Evolutionary conservation across 2,888 invertebrate genomes (phyloP).

Genomic region (Leptopilina drosophilae): DNA sequence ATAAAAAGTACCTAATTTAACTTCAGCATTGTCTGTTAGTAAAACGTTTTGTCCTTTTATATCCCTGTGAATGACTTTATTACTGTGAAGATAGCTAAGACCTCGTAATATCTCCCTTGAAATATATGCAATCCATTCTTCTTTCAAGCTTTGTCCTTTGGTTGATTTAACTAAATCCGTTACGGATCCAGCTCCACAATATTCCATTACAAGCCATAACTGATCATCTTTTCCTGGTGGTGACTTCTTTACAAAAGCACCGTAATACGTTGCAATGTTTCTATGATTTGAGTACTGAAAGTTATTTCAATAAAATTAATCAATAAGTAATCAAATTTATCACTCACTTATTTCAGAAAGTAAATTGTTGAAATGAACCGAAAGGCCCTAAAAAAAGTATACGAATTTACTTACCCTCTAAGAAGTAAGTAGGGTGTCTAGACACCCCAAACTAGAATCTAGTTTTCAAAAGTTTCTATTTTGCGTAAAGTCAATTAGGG

Average conservation of each 20-base stretch:
- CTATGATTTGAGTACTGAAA: conserved; percentile 96
- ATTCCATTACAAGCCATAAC: conserved; percentile 99
- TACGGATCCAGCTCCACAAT: conserved; percentile 98
- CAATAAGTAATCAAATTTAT: neutral
- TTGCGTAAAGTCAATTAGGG: too few relatives aligned
- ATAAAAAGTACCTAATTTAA: conserved; percentile 88
- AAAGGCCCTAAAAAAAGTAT: too few relatives aligned
- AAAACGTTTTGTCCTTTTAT: conserved; percentile 99
- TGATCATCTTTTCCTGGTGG: conserved; percentile 99
- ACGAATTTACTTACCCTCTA: too few relatives aligned
- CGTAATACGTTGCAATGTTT: conserved; percentile 99
- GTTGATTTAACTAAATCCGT: conserved; percentile 99
- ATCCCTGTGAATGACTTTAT: conserved; percentile 99
- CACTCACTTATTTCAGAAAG: too few relatives aligned
- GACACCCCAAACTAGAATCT: too few relatives aligned
- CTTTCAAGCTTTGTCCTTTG: conserved; percentile 97
- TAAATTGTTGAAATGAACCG: too few relatives aligned
- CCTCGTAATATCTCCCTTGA: conserved; percentile 97
- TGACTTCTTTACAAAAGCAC: conserved; percentile 99
- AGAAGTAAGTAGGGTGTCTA: too few relatives aligned
- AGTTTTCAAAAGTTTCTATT: too few relatives aligned
- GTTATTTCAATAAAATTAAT: conserved; percentile 14
- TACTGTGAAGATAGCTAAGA: conserved; percentile 97
- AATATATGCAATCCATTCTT: conserved; percentile 99
- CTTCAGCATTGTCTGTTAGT: conserved; percentile 99